Evolutionary conservation across 2,888 invertebrate genomes (phyloP).

Genomic region (Herminia tarsipennalis): DNA sequence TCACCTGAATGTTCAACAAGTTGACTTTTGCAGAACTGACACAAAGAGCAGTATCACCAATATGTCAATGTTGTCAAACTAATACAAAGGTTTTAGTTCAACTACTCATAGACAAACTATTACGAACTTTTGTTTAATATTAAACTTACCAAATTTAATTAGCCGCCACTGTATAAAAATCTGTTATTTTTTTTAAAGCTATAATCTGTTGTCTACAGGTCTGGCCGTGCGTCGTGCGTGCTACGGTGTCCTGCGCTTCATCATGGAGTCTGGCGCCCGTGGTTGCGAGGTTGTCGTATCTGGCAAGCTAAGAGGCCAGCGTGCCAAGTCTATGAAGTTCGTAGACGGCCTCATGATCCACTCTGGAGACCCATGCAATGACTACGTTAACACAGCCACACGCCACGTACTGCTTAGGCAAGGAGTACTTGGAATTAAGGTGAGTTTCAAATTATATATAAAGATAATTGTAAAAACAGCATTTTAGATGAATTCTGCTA

Average conservation of each 20-base stretch:
- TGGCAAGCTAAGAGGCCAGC: slow-evolving; percentile 99
- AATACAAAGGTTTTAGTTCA: too few relatives aligned
- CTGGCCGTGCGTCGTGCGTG: slow-evolving; percentile 95
- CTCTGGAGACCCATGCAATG: slow-evolving; percentile 99
- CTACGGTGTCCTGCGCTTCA: slow-evolving; percentile 99
- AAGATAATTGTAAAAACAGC: too few relatives aligned
- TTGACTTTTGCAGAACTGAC: too few relatives aligned
- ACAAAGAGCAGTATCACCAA: too few relatives aligned
- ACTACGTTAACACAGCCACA: slow-evolving; percentile 99
- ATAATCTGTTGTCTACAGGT: slow-evolving; percentile 65
- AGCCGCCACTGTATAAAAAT: too few relatives aligned
- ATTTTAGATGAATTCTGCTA: too few relatives aligned
- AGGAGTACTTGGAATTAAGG: slow-evolving; percentile 92
- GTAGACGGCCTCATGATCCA: slow-evolving; percentile 99
- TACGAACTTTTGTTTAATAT: too few relatives aligned
- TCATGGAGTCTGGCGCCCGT: slow-evolving; percentile 98
- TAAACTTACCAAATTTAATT: too few relatives aligned
- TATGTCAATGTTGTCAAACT: too few relatives aligned
- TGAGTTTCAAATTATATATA: slow-evolving; percentile 59
- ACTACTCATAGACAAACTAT: too few relatives aligned
- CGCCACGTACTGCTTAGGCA: slow-evolving; percentile 98
- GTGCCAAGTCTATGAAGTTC: slow-evolving; percentile 99
- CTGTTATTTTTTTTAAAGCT: too few relatives aligned
- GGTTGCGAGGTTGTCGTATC: slow-evolving; percentile 99
- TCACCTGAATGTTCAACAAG: too few relatives aligned